A percentile compares a stretch with the other conserved stretches of the same genome.
phyloP scores from a whole-genome alignment of 2,888 invertebrate species.

The Tachina lurida region DNA sequence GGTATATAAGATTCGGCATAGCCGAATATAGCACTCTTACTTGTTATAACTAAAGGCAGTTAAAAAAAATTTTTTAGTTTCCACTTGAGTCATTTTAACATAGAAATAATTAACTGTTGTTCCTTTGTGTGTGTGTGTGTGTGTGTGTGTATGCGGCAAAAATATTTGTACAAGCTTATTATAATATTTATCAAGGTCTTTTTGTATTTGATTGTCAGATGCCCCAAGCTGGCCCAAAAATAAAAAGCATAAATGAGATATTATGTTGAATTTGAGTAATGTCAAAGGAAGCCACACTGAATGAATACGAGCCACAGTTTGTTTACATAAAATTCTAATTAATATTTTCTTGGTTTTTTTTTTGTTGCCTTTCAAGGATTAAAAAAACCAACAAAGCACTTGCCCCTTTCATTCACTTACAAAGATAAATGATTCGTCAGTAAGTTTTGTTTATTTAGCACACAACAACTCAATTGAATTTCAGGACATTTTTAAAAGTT shows the following conservation, averaged over 20 bases:
- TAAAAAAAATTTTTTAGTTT: no score
- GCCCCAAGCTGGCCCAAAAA: slow-evolving; percentile 15
- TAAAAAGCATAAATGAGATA: not conserved
- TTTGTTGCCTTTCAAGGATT: not conserved
- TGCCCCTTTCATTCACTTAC: no score
- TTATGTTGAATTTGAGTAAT: slow-evolving; percentile 10
- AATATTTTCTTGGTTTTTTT: slow-evolving; percentile 2
- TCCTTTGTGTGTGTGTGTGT: not conserved
- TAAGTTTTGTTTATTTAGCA: no score
- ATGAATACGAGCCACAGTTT: not conserved
- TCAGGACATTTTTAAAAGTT: no score
- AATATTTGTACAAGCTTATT: slow-evolving; percentile 33
- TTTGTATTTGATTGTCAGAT: slow-evolving; percentile 12
- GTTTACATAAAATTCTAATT: slow-evolving; percentile 33
- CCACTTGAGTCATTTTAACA: slow-evolving; percentile 59
- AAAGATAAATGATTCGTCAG: no score
- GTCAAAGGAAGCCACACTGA: not conserved
- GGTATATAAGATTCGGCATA: no score
- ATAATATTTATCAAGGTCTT: slow-evolving; percentile 8
- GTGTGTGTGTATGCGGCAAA: not conserved
- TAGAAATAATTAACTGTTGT: slow-evolving; percentile 19
- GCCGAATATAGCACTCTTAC: no score
- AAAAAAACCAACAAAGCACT: no score
- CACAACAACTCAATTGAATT: no score
- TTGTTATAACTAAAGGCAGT: no score